Evolutionary conservation across 2,888 invertebrate genomes (phyloP), one percentile per base, ranked within the genome.

Genomic region (Lepidochitona cinerea): DNA sequence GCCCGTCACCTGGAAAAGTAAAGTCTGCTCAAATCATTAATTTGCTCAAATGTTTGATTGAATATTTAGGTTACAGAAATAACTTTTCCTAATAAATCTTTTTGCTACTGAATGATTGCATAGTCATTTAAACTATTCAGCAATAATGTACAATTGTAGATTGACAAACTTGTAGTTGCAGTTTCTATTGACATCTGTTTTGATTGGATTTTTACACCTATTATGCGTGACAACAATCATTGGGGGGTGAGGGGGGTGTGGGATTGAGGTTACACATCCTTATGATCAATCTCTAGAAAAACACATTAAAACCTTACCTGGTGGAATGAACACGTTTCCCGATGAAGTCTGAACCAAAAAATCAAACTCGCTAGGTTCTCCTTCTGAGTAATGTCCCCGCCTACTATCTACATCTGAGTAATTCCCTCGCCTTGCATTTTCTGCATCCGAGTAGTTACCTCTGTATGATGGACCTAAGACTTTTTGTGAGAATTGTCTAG

Each of bases 281-380:
- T n/a, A 49, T 49, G 49, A 7, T 4, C 49, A 4, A 23, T 7
- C 23, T 49, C 49, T 49, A 49, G 23, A n/a, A 49, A 49, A 23
- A 18, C 49, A 49, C n/a, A 23, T 49, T 18, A 18, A n/a, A 49
- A 9, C 59, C n/a, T 66, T 68, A 73, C 73, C 69, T n/a, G 69
- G 65, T 73, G 85, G 85, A 75, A 86, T 79, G 77, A 82, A 87
- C 23, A 87, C 81, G 79, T 80, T 87, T 68, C 87, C 87, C 70
- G 83, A 83, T 67, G 85, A 75, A 18, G 86, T 86, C 77, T 88
- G 88, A 70, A 86, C 85, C 76, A 89, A 79, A 78, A 85, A 88
- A 80, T 87, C 87, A 79, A 83, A 83, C 37, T 87, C 88, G 69
- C 81, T 81, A 14, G 23, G 59, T 71, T 88, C 88, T 32, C 84